phyloP scores from a whole-genome alignment of 2,888 invertebrate species.

The Autographa gamma region DNA sequence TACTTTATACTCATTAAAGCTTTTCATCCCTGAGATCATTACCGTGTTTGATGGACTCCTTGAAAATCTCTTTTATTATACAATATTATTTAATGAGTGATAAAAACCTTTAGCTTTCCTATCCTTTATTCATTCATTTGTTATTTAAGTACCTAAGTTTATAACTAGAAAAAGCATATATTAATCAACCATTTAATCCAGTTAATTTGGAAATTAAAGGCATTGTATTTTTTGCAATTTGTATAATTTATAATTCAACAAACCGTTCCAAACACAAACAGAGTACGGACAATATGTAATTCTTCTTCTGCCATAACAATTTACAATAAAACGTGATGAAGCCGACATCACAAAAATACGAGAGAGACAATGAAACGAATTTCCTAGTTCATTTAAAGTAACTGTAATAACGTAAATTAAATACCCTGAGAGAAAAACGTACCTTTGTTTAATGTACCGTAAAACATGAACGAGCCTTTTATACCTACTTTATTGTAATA shows the following conservation, averaged over 20 bases:
- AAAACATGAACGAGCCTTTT: constrained; percentile 40
- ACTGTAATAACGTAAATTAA: constrained; percentile 48
- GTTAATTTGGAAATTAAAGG: too few species aligned
- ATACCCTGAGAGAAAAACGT: constrained; percentile 50
- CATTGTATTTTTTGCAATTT: background rate
- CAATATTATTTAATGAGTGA: background rate
- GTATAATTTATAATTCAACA: background rate
- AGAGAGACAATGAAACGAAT: constrained; percentile 50
- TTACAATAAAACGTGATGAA: constrained; percentile 37
- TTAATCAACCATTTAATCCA: too few species aligned
- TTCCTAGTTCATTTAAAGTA: constrained; percentile 54
- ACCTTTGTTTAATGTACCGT: constrained; percentile 47
- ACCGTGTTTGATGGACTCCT: background rate
- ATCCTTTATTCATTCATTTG: background rate
- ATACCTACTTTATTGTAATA: constrained; percentile 25
- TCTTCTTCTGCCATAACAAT: constrained; percentile 37
- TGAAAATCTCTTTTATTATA: background rate
- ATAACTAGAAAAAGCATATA: background rate
- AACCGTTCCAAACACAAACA: constrained; percentile 22
- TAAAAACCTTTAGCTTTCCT: background rate
- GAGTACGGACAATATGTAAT: constrained; percentile 19
- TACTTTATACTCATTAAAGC: constrained; percentile 4
- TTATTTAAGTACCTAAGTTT: background rate
- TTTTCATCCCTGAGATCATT: constrained; percentile 1
- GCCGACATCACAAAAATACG: constrained; percentile 43